Evolutionary conservation across 2,888 invertebrate species (phyloP), one percentile per base, ranked within the genome.

Genomic region (Oasisia sp.): DNA sequence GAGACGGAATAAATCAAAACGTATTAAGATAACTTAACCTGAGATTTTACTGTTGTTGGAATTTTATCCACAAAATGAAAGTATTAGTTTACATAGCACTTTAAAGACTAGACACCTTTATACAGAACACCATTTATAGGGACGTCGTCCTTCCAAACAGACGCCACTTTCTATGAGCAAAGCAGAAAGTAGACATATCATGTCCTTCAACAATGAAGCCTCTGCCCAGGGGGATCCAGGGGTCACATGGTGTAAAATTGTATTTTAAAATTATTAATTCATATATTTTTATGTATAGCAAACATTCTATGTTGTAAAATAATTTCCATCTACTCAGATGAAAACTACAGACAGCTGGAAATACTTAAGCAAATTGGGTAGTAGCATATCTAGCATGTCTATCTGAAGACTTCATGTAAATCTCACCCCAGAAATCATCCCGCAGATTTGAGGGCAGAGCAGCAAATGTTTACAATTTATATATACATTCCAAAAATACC

Each of bases 181-280:
- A 74, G 74, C 74, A 74, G 27, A 74, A 74, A 74, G 27, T 27
- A 74, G 74, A 74, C 74, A 74, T 27, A 27, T 74, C n/a, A 74
- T 14, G 50, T 50, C 74, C 74, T 27, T 74, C 74, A 27, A 19
- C 74, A 74, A 74, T 74, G 74, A 74, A 27, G 27, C 27, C 74
- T 74, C 74, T 74, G 74, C 74, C 74, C 74, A n/a, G n/a, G 74
- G 74, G 74, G 74, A 27, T 74, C 74, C 74, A 74, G 27, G 74
- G 74, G 27, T 74, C 74, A 74, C 27, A 74, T n/a, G 2, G 74
- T 19, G 74, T 19, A n/a, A 27, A 74, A n/a, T 74, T 19, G 27
- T n/a, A 74, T n/a, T 74, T 19, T 74, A 5, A n/a, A 74, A 27
- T 74, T 19, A 74, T n/a, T 7, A 19, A 74, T 74, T 50, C 50